phyloP scores from a whole-genome alignment of 1,140 invertebrate genomes.

The Meteorus sp. region DNA sequence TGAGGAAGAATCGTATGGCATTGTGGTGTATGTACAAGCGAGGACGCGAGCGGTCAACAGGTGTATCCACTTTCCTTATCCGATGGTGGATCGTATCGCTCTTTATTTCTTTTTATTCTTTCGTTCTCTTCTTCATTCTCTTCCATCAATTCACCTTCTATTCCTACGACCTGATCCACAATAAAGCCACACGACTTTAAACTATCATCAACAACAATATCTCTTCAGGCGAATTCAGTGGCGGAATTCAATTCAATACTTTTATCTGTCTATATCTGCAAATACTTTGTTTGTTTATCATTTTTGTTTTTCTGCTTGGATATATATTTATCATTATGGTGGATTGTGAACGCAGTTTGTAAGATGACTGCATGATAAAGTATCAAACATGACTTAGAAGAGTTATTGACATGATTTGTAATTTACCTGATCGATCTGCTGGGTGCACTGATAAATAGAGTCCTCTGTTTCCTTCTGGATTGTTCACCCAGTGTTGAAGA shows the following conservation, averaged over 20 bases:
- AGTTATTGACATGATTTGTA: not conserved
- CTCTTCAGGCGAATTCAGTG: conserved; percentile 36
- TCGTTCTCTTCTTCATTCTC: no score
- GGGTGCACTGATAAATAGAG: conserved; percentile 84
- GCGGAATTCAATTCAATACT: conserved; percentile 34
- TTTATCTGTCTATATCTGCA: conserved; percentile 31
- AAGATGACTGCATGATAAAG: conserved; percentile 13
- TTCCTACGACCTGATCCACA: no score
- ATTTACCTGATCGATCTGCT: conserved; percentile 66
- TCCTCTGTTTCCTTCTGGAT: conserved; percentile 80
- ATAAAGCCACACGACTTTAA: no score
- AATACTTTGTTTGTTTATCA: conserved; percentile 15
- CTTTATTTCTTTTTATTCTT: no score
- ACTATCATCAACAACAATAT: no score
- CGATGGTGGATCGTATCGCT: conserved; percentile 27
- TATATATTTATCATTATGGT: no score
- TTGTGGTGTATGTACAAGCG: not conserved
- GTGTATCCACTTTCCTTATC: conserved; percentile 36
- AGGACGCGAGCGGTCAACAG: conserved; percentile 26
- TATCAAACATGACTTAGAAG: conserved; percentile 19
- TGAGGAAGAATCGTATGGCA: conserved; percentile 2
- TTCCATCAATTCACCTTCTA: no score
- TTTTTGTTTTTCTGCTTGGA: no score
- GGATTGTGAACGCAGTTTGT: not conserved
- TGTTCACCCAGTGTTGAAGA: conserved; percentile 75